These are phyloP conservation scores for Agrochola macilenta DNA, from an alignment of 2,888 invertebrate species.

Conservation along the genomic window DNA sequence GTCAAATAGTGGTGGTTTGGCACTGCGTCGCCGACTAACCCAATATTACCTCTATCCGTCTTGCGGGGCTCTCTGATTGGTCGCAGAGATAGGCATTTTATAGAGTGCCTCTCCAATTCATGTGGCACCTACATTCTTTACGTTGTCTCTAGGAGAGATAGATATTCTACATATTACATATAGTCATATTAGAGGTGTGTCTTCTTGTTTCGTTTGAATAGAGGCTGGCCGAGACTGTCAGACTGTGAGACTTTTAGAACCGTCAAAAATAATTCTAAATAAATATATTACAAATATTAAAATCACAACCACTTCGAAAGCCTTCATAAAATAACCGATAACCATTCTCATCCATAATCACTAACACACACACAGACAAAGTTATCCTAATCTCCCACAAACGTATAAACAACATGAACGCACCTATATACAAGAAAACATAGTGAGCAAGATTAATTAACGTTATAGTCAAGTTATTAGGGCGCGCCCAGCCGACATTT, in stretches of 20 bases:
- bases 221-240: too few species aligned
- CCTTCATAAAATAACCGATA: not conserved
- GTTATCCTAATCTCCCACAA: constrained; percentile 8
- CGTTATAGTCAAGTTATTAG: constrained; percentile 74
- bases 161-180: constrained; percentile 36
- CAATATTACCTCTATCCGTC: constrained; percentile 60
- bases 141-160: constrained; percentile 45
- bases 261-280: too few species aligned
- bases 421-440: constrained; percentile 51
- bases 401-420: constrained; percentile 29
- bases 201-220: not conserved
- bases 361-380: not conserved
- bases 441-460: constrained; percentile 78
- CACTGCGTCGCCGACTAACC: constrained; percentile 52
- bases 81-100: constrained; percentile 63
- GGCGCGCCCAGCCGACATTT: constrained; percentile 72
- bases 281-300: too few species aligned
- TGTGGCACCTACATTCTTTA: constrained; percentile 64
- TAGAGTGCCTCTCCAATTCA: constrained; percentile 62
- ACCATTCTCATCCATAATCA: not conserved
- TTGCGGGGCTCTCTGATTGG: constrained; percentile 60
- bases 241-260: too few species aligned
- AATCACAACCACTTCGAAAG: not conserved
- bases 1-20: constrained; percentile 56
- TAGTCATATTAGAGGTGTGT: constrained; percentile 19